These are phyloP conservation scores for Diachrysia chrysitis DNA, from an alignment of 2,888 invertebrate species.

Conservation along the genomic window DNA sequence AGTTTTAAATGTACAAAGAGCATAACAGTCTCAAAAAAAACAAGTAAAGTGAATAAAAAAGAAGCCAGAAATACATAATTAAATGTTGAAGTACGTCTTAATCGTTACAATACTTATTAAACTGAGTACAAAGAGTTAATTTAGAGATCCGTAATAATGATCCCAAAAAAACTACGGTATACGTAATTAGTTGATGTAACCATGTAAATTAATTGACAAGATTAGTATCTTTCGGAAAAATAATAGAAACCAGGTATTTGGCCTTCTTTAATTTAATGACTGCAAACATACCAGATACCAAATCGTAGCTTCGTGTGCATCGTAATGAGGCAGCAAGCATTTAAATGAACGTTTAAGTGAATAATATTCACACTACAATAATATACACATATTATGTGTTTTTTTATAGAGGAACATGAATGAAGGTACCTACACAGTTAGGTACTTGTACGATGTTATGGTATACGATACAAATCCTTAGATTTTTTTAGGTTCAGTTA, in stretches of 20 bases:
- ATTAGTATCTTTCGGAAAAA: constrained; percentile 71
- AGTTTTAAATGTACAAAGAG: constrained; percentile 1
- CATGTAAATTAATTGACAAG: constrained; percentile 71
- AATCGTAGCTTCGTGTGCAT: neutral
- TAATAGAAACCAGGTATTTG: constrained; percentile 68
- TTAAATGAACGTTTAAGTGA: neutral
- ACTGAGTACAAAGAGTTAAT: constrained; percentile 45
- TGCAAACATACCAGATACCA: constrained; percentile 13
- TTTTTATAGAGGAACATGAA: neutral
- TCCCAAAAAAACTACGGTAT: constrained; percentile 51
- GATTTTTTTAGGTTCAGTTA: too few species aligned
- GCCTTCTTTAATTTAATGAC: constrained; percentile 65
- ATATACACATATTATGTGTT: too few species aligned
- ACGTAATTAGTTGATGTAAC: constrained; percentile 64
- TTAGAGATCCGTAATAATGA: constrained; percentile 30
- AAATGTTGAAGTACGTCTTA: neutral
- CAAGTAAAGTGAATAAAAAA: constrained; percentile 5
- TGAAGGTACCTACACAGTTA: neutral
- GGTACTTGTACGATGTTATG: neutral
- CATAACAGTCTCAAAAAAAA: neutral
- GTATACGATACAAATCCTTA: neutral
- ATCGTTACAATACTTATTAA: constrained; percentile 12
- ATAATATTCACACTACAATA: too few species aligned
- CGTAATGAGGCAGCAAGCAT: neutral
- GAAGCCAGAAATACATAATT: neutral